Evolutionary conservation across 2,797 vertebrate species (phyloP), one percentile per base, ranked within the genome.

Genomic region (Xenopus petersii): DNA sequence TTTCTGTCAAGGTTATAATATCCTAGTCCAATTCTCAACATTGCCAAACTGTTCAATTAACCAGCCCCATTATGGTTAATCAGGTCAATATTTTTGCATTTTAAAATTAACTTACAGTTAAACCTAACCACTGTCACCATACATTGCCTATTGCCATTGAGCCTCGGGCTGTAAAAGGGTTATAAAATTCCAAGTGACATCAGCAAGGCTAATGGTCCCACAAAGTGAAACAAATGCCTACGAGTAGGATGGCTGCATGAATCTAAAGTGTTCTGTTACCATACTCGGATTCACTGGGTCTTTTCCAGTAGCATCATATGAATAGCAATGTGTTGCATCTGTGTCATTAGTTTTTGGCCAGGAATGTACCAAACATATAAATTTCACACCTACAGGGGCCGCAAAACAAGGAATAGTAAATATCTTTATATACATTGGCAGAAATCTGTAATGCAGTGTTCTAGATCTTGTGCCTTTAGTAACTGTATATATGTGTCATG

Each of bases 281-380:
- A 77, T 65, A 62, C 70, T 47, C 61, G 68, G 70, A 78, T 64
- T 78, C 75, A 73, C 60, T 64, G 70, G 71, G 75, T 62, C 54
- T 24, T 46, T 66, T 69, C 69, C 70, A 69, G 49, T 30, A 73
- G 64, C 70, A 62, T 69, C 59, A 58, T 55, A 69, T 59, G 51
- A 70, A 71, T 66, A 68, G 49, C 74, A 71, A 78, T 64, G 33
- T 73, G 65, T 56, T 63, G 64, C 42, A 33, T 63, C 58, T 47
- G 21, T 30, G 47, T 67, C 62, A 61, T 63, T 67, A 61, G 47
- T 12, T 62, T 72, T 73, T 77, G 75, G 75, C 67, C 59, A 73
- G 47, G 60, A 69, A 77, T 73, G 56, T 30, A 56, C 3, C 65
- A 47, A 72, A 46, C 70, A 73, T 73, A 68, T 77, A 70, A 68